Evolutionary conservation across 2,113 vertebrate species (phyloP), one percentile per base, ranked within the genome.

Genomic region (Sarotherodon lohbergeri): DNA sequence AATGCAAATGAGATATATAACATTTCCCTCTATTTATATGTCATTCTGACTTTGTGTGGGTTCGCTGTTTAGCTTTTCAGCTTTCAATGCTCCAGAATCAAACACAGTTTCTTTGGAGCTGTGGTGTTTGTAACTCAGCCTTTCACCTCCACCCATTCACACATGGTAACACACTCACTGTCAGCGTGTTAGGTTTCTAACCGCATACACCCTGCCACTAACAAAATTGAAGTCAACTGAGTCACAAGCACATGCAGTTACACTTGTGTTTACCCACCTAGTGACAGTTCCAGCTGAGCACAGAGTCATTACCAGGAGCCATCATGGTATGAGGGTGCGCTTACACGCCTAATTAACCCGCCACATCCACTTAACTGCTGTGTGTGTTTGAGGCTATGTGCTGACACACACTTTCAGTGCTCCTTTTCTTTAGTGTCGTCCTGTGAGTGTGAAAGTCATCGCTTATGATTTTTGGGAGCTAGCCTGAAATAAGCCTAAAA

Each of bases 231-330:
- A 22, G 16, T 27, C 50, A 56, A 46, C 48, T 10, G n/a, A 34
- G 57, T 61, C 48, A n/a, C 24, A 56, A 59, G 11, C 80, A 29
- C 43, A 55, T 57, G 22, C 6, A 32, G 22, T 46, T 73, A 39
- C 79, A 54, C 81, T 55, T 4, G 6, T 89, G 83, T 88, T 87
- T 86, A 82, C 80, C 46, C 78, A 24, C 13, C 24, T 86, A 89
- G 89, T 83, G 87, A 87, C 84, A 73, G 27, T 80, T 83, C 91
- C 89, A 83, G 90, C 93, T 82, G 89, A 86, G 86, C 61, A 78
- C 43, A 59, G 4, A 89, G 82, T 94, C 91, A 85, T 92, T 88
- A 90, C 83, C 81, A 89, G 63, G 73, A 88, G 90, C 86, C 82
- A 80, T 88, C 83, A 4, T 19, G 88, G 80, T 85, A 78, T 5